phyloP scores from a whole-genome alignment of 2,113 vertebrate genomes.

The Dipodomys merriami region DNA sequence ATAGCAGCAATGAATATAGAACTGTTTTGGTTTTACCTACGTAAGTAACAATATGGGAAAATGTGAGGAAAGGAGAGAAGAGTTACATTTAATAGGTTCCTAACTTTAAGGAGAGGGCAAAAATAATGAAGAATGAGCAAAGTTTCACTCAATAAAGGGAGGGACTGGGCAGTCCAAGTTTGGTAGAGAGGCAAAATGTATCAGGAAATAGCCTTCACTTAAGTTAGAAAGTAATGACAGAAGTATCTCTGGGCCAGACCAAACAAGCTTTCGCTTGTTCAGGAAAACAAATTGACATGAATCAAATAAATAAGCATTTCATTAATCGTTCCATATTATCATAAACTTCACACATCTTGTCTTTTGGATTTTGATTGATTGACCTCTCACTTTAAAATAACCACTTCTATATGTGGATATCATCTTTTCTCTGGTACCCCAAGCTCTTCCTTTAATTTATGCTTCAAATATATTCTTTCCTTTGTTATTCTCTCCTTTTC shows the following conservation, averaged over 20 bases:
- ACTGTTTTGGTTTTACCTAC: neutral
- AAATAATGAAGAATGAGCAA: neutral
- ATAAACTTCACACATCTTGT: neutral
- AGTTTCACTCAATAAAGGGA: neutral
- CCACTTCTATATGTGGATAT: neutral
- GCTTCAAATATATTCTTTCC: too few species aligned
- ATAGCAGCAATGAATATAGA: neutral
- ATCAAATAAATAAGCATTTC: neutral
- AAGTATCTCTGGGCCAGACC: too few species aligned
- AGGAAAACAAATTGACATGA: neutral
- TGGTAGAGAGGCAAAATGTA: too few species aligned
- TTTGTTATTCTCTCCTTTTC: too few species aligned
- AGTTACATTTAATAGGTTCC: neutral
- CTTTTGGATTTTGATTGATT: neutral
- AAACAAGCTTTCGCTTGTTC: neutral
- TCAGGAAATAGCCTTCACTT: neutral
- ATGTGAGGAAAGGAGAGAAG: neutral
- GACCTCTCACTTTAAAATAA: constrained; percentile 8
- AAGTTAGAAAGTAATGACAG: neutral
- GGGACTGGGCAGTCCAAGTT: neutral
- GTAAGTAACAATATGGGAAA: neutral
- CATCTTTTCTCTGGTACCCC: too few species aligned
- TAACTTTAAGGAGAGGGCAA: neutral
- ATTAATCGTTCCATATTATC: neutral
- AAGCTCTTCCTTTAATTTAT: too few species aligned